Percentiles rank a stretch among this genome's conserved stretches.
Evolutionary conservation across 1,140 invertebrate genomes (phyloP).

Genomic region (Colletes gigas): DNA sequence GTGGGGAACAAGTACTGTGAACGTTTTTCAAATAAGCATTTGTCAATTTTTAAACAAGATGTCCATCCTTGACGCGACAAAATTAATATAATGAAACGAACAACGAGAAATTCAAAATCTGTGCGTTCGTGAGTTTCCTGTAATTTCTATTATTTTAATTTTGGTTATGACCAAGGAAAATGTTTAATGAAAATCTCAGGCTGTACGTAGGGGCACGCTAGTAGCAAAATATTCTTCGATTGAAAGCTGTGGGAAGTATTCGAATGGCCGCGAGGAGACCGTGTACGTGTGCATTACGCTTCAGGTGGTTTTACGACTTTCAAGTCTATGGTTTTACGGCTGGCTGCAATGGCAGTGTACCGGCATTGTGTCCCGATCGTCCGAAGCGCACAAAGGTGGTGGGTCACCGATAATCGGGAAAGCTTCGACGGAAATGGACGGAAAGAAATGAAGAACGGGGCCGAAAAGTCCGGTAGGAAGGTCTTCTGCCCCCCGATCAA

Average conservation of each 20-base stretch:
- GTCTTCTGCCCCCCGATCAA: conserved; percentile 41
- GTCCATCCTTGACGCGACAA: too few species aligned
- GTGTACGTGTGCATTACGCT: conserved; percentile 36
- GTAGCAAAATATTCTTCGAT: neutral
- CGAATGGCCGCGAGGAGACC: too few species aligned
- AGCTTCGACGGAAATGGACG: conserved; percentile 52
- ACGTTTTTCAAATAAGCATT: too few species aligned
- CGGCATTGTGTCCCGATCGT: conserved; percentile 54
- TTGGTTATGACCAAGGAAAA: too few species aligned
- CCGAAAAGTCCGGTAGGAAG: conserved; percentile 17
- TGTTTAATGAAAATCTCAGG: too few species aligned
- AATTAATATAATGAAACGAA: too few species aligned
- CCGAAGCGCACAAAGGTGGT: conserved; percentile 51
- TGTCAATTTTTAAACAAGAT: too few species aligned
- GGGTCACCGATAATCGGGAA: conserved; percentile 59
- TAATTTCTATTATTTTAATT: too few species aligned
- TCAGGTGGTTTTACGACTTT: conserved; percentile 53
- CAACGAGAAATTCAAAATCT: too few species aligned
- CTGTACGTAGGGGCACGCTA: too few species aligned
- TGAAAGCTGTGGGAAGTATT: neutral
- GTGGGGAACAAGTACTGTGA: too few species aligned
- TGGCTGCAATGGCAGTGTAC: conserved; percentile 52
- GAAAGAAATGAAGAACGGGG: conserved; percentile 31
- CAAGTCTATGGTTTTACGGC: conserved; percentile 59
- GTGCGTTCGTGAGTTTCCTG: too few species aligned